A percentile compares a stretch with the other conserved stretches of the same genome.
phyloP scores from a whole-genome alignment of 1,140 invertebrate genomes.

The Dolichoris vasculosae region DNA sequence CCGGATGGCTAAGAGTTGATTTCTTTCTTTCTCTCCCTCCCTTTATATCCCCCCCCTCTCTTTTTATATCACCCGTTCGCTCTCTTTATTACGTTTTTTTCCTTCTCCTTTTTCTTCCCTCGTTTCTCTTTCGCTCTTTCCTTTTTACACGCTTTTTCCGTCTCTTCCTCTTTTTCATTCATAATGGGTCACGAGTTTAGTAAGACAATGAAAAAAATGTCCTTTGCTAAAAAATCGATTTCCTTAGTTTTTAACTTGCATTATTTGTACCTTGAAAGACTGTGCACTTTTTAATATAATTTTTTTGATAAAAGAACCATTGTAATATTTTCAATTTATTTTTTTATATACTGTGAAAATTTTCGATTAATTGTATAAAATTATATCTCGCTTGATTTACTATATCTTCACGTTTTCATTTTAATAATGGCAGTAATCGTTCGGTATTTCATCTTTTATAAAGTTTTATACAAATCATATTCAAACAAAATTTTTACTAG shows the following conservation, averaged over 20 bases:
- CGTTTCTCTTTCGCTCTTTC: neutral
- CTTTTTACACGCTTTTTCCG: too few relatives aligned
- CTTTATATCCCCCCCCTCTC: too few relatives aligned
- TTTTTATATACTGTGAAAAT: neutral
- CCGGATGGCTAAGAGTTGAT: neutral
- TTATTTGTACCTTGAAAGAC: too few relatives aligned
- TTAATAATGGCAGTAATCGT: neutral
- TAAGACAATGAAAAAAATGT: neutral
- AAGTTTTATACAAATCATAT: neutral
- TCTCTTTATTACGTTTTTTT: too few relatives aligned
- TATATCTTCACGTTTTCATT: neutral
- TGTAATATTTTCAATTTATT: neutral
- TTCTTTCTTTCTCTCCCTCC: neutral
- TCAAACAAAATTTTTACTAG: neutral
- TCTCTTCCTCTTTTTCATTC: neutral
- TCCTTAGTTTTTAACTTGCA: neutral
- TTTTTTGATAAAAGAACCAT: neutral
- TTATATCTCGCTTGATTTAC: neutral
- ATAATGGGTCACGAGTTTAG: neutral
- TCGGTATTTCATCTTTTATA: neutral
- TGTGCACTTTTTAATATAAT: neutral
- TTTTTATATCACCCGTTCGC: too few relatives aligned
- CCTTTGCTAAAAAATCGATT: neutral
- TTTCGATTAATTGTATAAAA: neutral
- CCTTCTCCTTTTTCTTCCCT: too few relatives aligned